Evolutionary conservation across 1,140 invertebrate species (phyloP), one percentile per base, ranked within the genome.

Genomic region (Belonocnema kinseyi): DNA sequence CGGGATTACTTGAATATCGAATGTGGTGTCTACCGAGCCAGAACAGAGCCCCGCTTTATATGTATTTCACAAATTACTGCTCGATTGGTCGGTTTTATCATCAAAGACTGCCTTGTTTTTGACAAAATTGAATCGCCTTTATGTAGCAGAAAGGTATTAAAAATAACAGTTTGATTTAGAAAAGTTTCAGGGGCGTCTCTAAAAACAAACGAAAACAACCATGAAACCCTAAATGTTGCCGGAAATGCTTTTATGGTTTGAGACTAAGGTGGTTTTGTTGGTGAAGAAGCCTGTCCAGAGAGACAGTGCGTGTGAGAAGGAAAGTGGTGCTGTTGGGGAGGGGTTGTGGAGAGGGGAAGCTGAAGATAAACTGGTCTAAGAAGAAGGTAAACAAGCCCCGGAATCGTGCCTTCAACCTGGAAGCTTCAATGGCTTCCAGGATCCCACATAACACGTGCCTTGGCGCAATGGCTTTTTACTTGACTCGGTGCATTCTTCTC

Each of bases 381-480:
- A 66, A 40, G 26, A 66, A 66, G 61, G 61, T 66, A 66, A 66
- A 66, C 61, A 66, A 66, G 26, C 26, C 61, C 14, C 13, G 40
- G 61, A 66, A 66, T 66, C 61, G 61, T 66, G 33, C 14, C 61
- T 66, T 66, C 61, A 66, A 66, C 61, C 61, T 66, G 61, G 26
- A 66, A 66, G 61, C 61, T 66, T 66, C 61, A 66, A 46, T 40
- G 61, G 61, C 61, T 40, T 66, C 40, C 21, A 66, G 33, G 26
- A 66, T 40, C 33, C 61, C 61, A 66, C 61, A 13, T 66, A 66
- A 66, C 61, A 66, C 61, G 61, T 66, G 61, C 61, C 61, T 40
- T 13, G 61, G 21, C 40, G 26, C 26, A 40, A 66, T 66, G 16
- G 26, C 61, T 54, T 54, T 54, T 54, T 54, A 6, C 17, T 19